Base-by-base conservation (phyloP, 1,140 invertebrate genomes). In the Drosophila pandora region DNA sequence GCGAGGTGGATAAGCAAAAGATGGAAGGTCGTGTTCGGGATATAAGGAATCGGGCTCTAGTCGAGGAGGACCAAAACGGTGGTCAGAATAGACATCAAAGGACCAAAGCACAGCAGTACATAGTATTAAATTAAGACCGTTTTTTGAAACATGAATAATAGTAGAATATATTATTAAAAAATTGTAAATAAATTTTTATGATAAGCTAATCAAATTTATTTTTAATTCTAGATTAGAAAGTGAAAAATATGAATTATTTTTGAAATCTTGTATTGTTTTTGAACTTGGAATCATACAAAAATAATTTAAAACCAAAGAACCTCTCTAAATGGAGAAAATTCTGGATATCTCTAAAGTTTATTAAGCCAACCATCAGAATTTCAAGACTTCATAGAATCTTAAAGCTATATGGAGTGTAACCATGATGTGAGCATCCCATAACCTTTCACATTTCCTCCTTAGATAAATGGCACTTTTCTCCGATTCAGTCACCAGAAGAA, bases 371-470 rank as follows among this genome's bases (percentile, higher is more conserved):
- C 17, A 17, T 17, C 17, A 17, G 17, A 17, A 17, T 17, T 17
- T 17, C 17, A 17, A 17, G 17, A 17, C 1, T 17, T 17, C 17
- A 17, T 17, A 17, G 17, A 17, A 17, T 17, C 17, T n/a, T 41
- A 41, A 41, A 41, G n/a, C 5, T 12, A n/a, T 17, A 3, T 54
- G 10, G 13, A 32, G 39, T 2, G 39, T 4, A 41, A 12, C 12
- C n/a, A 21, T 23, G 7, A 22, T 22, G 17, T 47, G 3, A 12
- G 21, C 12, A 53, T 21, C 30, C 50, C 12, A 25, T 69, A 68
- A 68, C 50, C 65, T 69, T 69, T 68, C 8, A 17, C 60, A 54
- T 54, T 54, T 53, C 13, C 5, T 9, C 41, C 12, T 32, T 13
- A 10, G 8, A 45, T 32, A 54, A 22, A 43, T 37, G 34, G 34